Evolutionary conservation across 2,888 invertebrate genomes (phyloP).

Genomic region (Cyclophora punctaria): DNA sequence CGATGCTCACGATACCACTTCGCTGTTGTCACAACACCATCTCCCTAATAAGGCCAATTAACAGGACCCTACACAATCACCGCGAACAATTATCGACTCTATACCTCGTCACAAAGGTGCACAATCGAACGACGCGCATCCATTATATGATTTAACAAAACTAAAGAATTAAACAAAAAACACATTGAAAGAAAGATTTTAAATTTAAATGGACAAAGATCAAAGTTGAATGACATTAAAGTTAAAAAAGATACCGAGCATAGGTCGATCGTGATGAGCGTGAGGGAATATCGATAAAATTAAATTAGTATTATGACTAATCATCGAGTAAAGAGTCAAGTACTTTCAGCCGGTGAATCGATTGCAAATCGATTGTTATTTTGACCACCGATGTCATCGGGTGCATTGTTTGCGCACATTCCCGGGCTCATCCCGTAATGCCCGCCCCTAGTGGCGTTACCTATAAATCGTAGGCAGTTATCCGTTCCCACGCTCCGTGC

Average conservation of each 20-base stretch:
- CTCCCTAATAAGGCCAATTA: slow-evolving; percentile 74
- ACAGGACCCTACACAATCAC: slow-evolving; percentile 47
- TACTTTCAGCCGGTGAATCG: too few relatives aligned
- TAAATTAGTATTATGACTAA: slow-evolving; percentile 3
- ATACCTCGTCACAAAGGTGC: slow-evolving; percentile 32
- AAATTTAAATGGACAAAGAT: slow-evolving; percentile 57
- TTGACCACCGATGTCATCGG: slow-evolving; percentile 20
- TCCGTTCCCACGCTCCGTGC: slow-evolving; percentile 64
- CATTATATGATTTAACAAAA: slow-evolving; percentile 37
- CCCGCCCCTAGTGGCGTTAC: slow-evolving; percentile 42
- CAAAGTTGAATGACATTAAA: slow-evolving; percentile 66
- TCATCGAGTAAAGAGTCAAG: neutral
- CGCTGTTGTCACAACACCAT: slow-evolving; percentile 73
- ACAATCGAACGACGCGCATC: slow-evolving; percentile 27
- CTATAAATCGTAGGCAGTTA: slow-evolving; percentile 49
- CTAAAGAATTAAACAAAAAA: slow-evolving; percentile 43
- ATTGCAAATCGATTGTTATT: slow-evolving; percentile 1
- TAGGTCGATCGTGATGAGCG: slow-evolving; percentile 50
- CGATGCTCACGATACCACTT: slow-evolving; percentile 74
- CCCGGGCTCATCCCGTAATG: slow-evolving; percentile 43
- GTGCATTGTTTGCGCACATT: slow-evolving; percentile 44
- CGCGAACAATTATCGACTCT: slow-evolving; percentile 48
- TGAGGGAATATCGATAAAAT: slow-evolving; percentile 18
- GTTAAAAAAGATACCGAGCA: slow-evolving; percentile 45
- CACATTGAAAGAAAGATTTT: slow-evolving; percentile 60